phyloP scores from a whole-genome alignment of 2,888 invertebrate species.

The Pocota personata region DNA sequence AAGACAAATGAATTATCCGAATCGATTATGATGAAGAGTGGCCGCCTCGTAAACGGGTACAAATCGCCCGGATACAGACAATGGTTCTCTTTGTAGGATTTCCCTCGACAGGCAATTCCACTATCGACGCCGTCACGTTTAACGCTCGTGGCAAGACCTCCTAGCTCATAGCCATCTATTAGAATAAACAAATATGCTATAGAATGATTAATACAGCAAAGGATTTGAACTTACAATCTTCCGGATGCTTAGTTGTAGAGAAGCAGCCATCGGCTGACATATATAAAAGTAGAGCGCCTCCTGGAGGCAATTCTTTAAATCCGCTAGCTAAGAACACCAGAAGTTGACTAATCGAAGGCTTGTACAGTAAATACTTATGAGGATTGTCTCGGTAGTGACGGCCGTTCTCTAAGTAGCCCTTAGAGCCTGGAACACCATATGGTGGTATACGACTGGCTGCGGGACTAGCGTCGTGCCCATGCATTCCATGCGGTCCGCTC shows the following conservation, averaged over 20 bases:
- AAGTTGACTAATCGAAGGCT: conserved; percentile 96
- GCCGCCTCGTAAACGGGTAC: conserved; percentile 95
- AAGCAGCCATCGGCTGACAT: conserved; percentile 96
- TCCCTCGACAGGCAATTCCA: conserved; percentile 81
- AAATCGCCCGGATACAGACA: conserved; percentile 97
- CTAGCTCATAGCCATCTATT: conserved; percentile 93
- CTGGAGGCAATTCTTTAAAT: conserved; percentile 95
- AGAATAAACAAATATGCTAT: neutral
- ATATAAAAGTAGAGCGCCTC: conserved; percentile 95
- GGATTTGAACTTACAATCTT: conserved; percentile 89
- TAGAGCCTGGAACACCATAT: conserved; percentile 84
- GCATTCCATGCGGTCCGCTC: conserved; percentile 83
- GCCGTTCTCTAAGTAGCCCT: conserved; percentile 88
- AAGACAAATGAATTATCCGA: conserved; percentile 97
- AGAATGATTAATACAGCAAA: neutral
- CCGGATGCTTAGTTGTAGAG: conserved; percentile 91
- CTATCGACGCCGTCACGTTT: conserved; percentile 87
- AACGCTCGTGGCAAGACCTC: conserved; percentile 94
- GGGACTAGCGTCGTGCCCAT: conserved; percentile 83
- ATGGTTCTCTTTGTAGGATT: conserved; percentile 87
- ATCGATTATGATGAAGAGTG: conserved; percentile 96
- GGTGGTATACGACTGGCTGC: conserved; percentile 83
- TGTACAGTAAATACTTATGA: conserved; percentile 97
- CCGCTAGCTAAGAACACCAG: conserved; percentile 96
- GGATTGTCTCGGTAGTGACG: conserved; percentile 93